Percentiles rank a stretch among this genome's conserved stretches.
phyloP scores from a whole-genome alignment of 2,888 invertebrate genomes.

The Emmelina monodactyla region DNA sequence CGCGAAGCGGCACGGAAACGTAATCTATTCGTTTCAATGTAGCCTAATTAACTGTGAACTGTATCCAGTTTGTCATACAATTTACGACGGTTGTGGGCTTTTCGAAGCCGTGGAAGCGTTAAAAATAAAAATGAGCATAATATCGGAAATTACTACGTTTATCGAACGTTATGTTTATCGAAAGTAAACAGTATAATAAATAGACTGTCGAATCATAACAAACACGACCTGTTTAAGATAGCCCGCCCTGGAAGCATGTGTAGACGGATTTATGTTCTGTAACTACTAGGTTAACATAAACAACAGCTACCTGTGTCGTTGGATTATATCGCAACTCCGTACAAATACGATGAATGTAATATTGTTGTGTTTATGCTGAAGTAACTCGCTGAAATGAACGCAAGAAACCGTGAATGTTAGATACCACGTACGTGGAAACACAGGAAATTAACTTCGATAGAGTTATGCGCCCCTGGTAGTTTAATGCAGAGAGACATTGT shows the following conservation, averaged over 20 bases:
- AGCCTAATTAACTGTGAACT: constrained; percentile 17
- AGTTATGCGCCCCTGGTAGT: constrained; percentile 20
- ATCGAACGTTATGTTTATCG: constrained; percentile 18
- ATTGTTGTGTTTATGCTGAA: constrained; percentile 22
- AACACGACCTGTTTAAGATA: constrained; percentile 35
- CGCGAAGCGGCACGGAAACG: constrained; percentile 47
- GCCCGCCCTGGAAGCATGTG: constrained; percentile 23
- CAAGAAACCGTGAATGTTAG: constrained; percentile 8
- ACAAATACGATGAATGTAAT: constrained; percentile 5
- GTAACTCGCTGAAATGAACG: constrained; percentile 5
- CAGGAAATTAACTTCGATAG: constrained; percentile 27
- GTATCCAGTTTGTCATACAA: constrained; percentile 3
- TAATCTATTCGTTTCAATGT: constrained; percentile 19
- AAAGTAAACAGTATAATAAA: constrained; percentile 28
- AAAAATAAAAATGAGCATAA: too few relatives aligned
- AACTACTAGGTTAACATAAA: constrained; percentile 17
- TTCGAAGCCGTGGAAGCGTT: too few relatives aligned
- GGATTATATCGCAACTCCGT: constrained; percentile 31
- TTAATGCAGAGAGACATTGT: background rate
- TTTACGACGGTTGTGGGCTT: too few relatives aligned
- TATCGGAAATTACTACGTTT: constrained; percentile 1
- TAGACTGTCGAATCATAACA: constrained; percentile 32
- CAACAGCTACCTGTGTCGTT: constrained; percentile 35
- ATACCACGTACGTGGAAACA: background rate
- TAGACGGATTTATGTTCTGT: constrained; percentile 35